Percentiles rank a stretch among this genome's conserved stretches.
phyloP scores from a whole-genome alignment of 2,113 vertebrate species.

The Camelus bactrianus region DNA sequence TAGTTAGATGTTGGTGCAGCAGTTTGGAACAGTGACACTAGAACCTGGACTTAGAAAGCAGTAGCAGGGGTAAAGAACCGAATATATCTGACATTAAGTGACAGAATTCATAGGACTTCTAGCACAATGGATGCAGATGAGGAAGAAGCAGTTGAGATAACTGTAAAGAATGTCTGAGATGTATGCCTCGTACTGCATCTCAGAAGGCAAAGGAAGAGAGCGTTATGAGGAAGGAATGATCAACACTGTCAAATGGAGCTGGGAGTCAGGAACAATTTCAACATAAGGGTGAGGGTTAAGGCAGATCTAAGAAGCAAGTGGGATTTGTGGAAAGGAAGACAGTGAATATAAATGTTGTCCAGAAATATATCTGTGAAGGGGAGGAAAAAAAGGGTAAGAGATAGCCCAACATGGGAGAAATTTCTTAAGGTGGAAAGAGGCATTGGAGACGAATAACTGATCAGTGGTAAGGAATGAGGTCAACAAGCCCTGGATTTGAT shows the following conservation, averaged over 20 bases:
- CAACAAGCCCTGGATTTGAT: not conserved
- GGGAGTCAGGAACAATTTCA: not conserved
- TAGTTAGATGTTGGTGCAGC: not conserved
- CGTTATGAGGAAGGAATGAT: not conserved
- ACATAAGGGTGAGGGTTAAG: not conserved
- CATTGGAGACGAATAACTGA: not conserved
- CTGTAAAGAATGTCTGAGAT: not conserved
- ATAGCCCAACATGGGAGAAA: not conserved
- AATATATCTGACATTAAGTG: not conserved
- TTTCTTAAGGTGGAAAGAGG: not conserved
- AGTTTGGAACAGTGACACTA: not conserved
- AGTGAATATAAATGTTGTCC: conserved; percentile 1
- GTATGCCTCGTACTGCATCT: not conserved
- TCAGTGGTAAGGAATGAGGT: not conserved
- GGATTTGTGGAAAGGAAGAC: not conserved
- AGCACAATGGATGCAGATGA: not conserved
- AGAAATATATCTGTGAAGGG: not conserved
- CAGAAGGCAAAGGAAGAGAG: not conserved
- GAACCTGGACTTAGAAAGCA: not conserved
- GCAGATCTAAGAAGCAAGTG: not conserved
- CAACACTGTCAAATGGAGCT: not conserved
- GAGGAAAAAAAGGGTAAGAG: not conserved
- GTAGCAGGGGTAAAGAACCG: not conserved
- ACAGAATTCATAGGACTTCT: not conserved
- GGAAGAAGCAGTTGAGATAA: not conserved